Percentiles rank a stretch among this genome's conserved stretches.
Conservation (phyloP, 1,140 invertebrate species). For the Acyrthosiphon pisum region DNA sequence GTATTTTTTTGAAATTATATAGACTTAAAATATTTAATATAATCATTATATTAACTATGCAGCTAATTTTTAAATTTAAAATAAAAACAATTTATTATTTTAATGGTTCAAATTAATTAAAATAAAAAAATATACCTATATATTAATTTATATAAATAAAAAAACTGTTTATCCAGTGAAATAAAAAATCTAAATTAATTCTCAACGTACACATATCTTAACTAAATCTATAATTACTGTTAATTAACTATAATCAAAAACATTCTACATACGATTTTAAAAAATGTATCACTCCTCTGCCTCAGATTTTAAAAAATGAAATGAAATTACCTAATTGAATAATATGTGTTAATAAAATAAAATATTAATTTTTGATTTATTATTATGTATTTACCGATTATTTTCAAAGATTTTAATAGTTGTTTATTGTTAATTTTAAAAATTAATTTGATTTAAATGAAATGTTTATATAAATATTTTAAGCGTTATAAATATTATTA, state of each 20-base stretch:
- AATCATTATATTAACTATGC: not conserved
- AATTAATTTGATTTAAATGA: too few relatives aligned
- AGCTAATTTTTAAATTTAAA: not conserved
- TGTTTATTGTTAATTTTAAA: too few relatives aligned
- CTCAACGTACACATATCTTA: not conserved
- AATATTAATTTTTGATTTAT: too few relatives aligned
- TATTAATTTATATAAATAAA: too few relatives aligned
- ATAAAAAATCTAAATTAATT: not conserved
- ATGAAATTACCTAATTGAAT: too few relatives aligned
- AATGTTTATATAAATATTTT: too few relatives aligned
- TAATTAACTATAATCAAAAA: not conserved
- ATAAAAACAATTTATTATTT: not conserved
- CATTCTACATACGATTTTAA: not conserved
- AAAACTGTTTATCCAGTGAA: not conserved
- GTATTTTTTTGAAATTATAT: not conserved
- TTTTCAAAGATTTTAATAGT: too few relatives aligned
- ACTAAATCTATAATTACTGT: not conserved
- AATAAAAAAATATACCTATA: not conserved
- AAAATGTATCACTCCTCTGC: not conserved
- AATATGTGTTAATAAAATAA: too few relatives aligned
- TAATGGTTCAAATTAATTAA: not conserved
- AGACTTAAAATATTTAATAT: not conserved
- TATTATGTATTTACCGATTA: too few relatives aligned
- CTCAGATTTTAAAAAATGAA: too few relatives aligned
- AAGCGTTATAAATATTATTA: too few relatives aligned